Conservation (phyloP, 2,113 vertebrate genomes). For the Clarias macrocephalus region DNA sequence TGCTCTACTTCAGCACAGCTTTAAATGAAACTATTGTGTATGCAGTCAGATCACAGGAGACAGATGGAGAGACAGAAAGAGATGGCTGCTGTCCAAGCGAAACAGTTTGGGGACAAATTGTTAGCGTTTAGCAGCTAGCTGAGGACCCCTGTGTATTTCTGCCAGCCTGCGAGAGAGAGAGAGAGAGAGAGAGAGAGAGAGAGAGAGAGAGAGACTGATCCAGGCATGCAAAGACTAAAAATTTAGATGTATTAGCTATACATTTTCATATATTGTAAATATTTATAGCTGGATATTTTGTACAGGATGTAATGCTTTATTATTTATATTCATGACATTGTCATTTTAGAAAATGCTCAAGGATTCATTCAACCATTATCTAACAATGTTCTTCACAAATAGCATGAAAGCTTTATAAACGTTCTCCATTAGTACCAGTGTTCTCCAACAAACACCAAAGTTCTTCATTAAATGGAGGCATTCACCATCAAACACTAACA, state of each 20-base stretch:
- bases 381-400: background rate
- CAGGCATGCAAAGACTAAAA: background rate
- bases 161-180: constrained; percentile 55
- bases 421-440: background rate
- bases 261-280: background rate
- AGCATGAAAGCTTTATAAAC: background rate
- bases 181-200: constrained; percentile 52
- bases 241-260: background rate
- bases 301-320: background rate
- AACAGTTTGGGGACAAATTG: constrained; percentile 62
- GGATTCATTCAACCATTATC: background rate
- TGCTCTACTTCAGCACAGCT: background rate
- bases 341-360: background rate
- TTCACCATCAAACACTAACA: background rate
- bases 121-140: constrained; percentile 59
- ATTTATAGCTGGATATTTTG: background rate
- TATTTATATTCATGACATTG: background rate
- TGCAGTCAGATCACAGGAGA: background rate
- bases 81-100: constrained; percentile 38
- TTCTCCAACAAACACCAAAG: background rate
- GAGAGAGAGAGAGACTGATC: background rate
- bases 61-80: constrained; percentile 18
- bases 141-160: constrained; percentile 60
- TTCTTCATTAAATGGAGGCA: background rate
- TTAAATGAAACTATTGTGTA: background rate